Base-by-base conservation (phyloP, 2,797 vertebrate species). In the Zenarchopterus dispar region DNA sequence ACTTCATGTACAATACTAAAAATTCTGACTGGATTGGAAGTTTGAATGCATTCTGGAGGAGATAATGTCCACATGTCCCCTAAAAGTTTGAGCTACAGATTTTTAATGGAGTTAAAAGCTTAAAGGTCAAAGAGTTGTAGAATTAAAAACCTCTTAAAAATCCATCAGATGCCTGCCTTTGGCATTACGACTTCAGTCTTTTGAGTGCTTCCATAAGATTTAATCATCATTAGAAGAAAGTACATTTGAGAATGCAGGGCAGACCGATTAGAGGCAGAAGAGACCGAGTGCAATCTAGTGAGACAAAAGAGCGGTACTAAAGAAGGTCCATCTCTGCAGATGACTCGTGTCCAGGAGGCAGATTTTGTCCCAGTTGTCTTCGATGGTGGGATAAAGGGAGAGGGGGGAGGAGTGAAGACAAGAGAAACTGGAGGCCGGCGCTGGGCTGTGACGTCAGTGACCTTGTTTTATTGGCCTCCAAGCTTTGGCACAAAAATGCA, bases 201-300 rank as follows among this genome's bases (percentile, higher is more conserved):
- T 26, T 21, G 23, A 56, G 63, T 24, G 50, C 18, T 46, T 72
- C 67, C 23, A 53, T 60, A 53, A 62, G 26, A 75, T 73, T 81
- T 77, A 58, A 74, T 80, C 75, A 77, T 61, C 70, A 74, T 80
- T 78, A 78, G 41, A 79, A 57, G 45, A 52, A 62, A 18, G 23
- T 19, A 24, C 26, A 24, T 56, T 43, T 54, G 36, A 61, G 36
- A 56, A 61, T 16, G 41, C 23, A 23, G 9, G 17, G 39, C 33
- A 28, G 63, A 16, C 5, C 2, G 13, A 46, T 19, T 33, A 58
- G 69, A 33, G 26, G 42, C 18, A 45, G 56, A 28, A 56, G 31
- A 53, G 36, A 31, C 5, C 61, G 44, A 26, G 28, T 56, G 28
- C 2, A 17, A 62, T 24, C 15, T 1, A 49, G 22, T 21, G 60